A percentile compares a stretch with the other conserved stretches of the same genome.
phyloP scores from a whole-genome alignment of 2,797 vertebrate species.

The Pseudochirops corinnae region DNA sequence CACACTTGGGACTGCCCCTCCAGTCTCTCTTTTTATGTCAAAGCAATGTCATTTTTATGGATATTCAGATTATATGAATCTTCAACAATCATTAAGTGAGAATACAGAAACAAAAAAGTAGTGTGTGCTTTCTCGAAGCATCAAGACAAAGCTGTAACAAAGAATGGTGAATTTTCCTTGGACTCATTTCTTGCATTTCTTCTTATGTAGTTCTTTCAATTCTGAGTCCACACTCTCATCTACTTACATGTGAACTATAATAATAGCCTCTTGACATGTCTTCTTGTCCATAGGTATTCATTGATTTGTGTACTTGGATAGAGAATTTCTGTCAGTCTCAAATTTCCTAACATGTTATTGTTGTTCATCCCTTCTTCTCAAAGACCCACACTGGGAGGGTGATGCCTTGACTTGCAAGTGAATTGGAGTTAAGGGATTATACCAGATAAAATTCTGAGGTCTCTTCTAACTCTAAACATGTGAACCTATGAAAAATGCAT shows the following conservation, averaged over 20 bases:
- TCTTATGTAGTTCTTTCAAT: not conserved
- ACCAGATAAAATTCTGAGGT: not conserved
- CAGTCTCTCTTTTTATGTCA: not conserved
- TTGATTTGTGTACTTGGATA: not conserved
- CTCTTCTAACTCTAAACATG: not conserved
- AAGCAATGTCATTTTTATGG: not conserved
- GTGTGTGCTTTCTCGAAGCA: not conserved
- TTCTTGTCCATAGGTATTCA: not conserved
- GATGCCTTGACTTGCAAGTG: not conserved
- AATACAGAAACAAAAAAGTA: not conserved
- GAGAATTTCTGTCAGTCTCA: not conserved
- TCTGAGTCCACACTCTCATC: not conserved
- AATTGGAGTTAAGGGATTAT: not conserved
- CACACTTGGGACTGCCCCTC: not conserved
- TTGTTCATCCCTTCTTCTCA: not conserved
- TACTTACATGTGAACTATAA: not conserved
- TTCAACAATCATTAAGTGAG: not conserved
- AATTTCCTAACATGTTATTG: not conserved
- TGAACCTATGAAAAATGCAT: not conserved
- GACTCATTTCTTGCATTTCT: not conserved
- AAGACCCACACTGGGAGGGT: not conserved
- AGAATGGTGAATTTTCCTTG: not conserved
- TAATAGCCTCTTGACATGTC: not conserved
- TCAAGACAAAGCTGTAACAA: not conserved
- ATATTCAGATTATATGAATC: not conserved